Conservation (phyloP, 2,113 vertebrate genomes). For the Tragelaphus scriptus region DNA sequence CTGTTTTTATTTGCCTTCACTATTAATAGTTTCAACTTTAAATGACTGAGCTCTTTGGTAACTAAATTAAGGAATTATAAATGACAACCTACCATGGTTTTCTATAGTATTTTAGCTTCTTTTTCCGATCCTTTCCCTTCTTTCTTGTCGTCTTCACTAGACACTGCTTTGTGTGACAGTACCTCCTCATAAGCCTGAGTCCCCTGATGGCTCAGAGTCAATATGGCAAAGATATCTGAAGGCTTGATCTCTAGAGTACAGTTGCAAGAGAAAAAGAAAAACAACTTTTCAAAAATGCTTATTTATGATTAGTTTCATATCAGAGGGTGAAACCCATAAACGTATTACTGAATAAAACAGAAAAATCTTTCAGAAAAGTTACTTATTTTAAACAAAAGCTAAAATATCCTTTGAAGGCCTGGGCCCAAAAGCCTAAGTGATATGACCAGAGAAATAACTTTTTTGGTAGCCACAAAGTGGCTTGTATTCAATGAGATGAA, state of each 20-base stretch:
- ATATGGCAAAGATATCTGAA: constrained; percentile 71
- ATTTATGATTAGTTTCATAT: constrained; percentile 38
- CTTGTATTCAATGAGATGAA: background rate
- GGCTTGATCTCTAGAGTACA: constrained; percentile 74
- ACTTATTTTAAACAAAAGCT: constrained; percentile 60
- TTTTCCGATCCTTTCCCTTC: constrained; percentile 80
- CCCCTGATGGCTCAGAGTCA: constrained; percentile 82
- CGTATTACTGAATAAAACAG: constrained; percentile 28
- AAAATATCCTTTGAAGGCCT: constrained; percentile 45
- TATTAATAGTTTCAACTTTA: constrained; percentile 12
- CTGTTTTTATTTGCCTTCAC: background rate
- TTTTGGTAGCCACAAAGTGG: background rate
- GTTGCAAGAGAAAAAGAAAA: constrained; percentile 69
- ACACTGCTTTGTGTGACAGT: constrained; percentile 84
- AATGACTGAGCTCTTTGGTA: background rate
- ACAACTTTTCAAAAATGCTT: constrained; percentile 61
- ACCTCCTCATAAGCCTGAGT: constrained; percentile 93
- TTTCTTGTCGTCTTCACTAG: constrained; percentile 83
- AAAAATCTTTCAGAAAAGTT: constrained; percentile 25
- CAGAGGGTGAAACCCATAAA: background rate
- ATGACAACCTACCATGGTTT: constrained; percentile 82
- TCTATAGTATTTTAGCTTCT: constrained; percentile 79
- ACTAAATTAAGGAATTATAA: constrained; percentile 39
- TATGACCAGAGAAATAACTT: background rate
- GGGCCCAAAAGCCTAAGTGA: background rate